Evolutionary conservation across 2,888 invertebrate species (phyloP), one percentile per base, ranked within the genome.

Genomic region (Torymus aiolomorphi): DNA sequence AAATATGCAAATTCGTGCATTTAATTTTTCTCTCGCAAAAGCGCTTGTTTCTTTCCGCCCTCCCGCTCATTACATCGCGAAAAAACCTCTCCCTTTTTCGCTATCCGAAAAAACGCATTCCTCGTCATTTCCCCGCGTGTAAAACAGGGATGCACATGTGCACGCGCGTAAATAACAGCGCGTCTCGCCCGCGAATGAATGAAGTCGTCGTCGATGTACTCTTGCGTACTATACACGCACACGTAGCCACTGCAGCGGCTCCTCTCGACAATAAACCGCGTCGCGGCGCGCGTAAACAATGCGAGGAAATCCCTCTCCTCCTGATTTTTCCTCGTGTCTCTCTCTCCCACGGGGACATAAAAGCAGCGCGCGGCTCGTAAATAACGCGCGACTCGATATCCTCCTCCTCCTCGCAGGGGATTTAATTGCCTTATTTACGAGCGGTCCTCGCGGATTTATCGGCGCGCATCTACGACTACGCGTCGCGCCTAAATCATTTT

Each of bases 401-500:
- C 51, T 31, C 49, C 31, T 42, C 71, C 76, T 59, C 65, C 62
- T 24, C 70, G 8, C 1, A 8, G 8, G 56, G 73, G 63, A 80
- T 80, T 80, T 80, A 78, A 80, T 80, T 80, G 77, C 77, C 77
- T 80, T 80, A 80, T 80, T 80, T 80, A 80, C 74, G 80, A 80
- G 67, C 80, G 12, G 31, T n/a, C 52, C 65, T 61, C 76, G 75
- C 80, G 80, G 75, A 76, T 80, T 80, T 80, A 76, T 80, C 72
- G 62, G 71, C 67, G 65, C 76, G 76, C 76, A 69, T 71, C 18
- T 73, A 77, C 69, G 62, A 59, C 54, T 24, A 20, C 14, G 8
- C 18, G 13, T 56, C 10, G 11, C 52, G 72, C 54, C 75, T 81
- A 81, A 81, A 81, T 81, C 81, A 81, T 76, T 78, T 77, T 81